A percentile compares a stretch with the other conserved stretches of the same genome.
Conservation (phyloP, 2,888 invertebrate genomes). For the Melieria picta region DNA sequence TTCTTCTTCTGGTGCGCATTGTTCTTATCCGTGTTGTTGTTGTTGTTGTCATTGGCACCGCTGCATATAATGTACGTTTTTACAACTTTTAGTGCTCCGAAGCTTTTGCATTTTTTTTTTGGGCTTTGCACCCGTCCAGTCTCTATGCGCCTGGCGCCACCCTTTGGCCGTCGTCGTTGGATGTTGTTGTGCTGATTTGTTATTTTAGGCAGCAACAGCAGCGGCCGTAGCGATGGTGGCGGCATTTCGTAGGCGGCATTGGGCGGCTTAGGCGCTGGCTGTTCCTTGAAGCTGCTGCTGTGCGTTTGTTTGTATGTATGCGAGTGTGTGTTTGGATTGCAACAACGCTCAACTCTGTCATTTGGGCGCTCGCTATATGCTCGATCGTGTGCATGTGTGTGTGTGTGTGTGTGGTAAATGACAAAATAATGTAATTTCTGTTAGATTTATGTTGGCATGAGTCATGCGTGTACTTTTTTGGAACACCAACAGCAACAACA, state of each 20-base stretch:
- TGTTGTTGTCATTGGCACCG: constrained; percentile 22
- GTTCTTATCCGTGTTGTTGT: constrained; percentile 34
- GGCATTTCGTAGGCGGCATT: neutral
- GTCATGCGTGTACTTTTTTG: constrained; percentile 37
- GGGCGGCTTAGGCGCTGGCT: neutral
- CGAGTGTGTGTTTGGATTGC: neutral
- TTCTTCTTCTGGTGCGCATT: constrained; percentile 12
- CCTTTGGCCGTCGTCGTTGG: neutral
- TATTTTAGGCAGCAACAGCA: neutral
- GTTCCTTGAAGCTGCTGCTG: neutral
- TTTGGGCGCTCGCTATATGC: constrained; percentile 41
- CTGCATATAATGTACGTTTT: constrained; percentile 57
- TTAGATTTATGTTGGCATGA: constrained; percentile 42
- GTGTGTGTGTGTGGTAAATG: constrained; percentile 40
- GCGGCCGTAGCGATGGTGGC: neutral
- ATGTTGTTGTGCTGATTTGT: constrained; percentile 46
- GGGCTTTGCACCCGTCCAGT: neutral
- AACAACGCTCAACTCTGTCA: too few relatives aligned
- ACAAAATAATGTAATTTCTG: constrained; percentile 42
- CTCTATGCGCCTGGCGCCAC: neutral
- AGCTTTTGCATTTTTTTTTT: constrained; percentile 55
- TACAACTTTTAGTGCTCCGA: constrained; percentile 45
- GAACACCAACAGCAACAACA: neutral
- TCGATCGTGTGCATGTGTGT: constrained; percentile 48
- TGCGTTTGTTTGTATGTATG: constrained; percentile 11